phyloP scores from a whole-genome alignment of 2,888 invertebrate genomes.

The Tromatobia lineatoria region DNA sequence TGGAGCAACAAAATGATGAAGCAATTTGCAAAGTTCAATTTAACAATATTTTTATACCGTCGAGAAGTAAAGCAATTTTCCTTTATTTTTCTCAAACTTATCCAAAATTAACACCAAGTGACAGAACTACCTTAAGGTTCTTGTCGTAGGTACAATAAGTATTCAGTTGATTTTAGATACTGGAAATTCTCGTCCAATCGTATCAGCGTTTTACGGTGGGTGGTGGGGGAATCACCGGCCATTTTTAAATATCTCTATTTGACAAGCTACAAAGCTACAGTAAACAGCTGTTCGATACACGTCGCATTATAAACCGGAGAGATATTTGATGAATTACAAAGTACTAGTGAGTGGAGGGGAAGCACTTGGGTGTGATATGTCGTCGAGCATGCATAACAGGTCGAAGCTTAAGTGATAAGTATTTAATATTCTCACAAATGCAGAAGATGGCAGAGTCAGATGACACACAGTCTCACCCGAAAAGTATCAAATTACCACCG shows the following conservation, averaged over 20 bases:
- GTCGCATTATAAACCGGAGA: constrained; percentile 8
- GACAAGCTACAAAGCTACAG: constrained; percentile 21
- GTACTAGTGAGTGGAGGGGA: constrained; percentile 31
- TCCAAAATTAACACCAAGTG: no score
- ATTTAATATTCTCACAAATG: constrained; percentile 1
- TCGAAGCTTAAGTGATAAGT: constrained; percentile 30
- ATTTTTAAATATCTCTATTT: constrained; percentile 60
- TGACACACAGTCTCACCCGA: constrained; percentile 81
- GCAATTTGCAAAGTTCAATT: no score
- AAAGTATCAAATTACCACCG: constrained; percentile 86
- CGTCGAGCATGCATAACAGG: constrained; percentile 9
- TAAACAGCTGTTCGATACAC: constrained; percentile 55
- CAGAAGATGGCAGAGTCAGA: constrained; percentile 79
- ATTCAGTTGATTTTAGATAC: no score
- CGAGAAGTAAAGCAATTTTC: no score
- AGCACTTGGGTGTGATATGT: constrained; percentile 27
- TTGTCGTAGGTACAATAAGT: no score
- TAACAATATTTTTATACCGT: no score
- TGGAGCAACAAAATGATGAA: no score
- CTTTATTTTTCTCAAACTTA: no score
- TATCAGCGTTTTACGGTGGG: neutral
- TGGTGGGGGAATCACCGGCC: constrained; percentile 46
- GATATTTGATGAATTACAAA: constrained; percentile 50
- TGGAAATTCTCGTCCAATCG: no score
- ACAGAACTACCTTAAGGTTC: no score